Evolutionary conservation across 2,888 invertebrate species (phyloP).

Genomic region (Mesochorus sp.): DNA sequence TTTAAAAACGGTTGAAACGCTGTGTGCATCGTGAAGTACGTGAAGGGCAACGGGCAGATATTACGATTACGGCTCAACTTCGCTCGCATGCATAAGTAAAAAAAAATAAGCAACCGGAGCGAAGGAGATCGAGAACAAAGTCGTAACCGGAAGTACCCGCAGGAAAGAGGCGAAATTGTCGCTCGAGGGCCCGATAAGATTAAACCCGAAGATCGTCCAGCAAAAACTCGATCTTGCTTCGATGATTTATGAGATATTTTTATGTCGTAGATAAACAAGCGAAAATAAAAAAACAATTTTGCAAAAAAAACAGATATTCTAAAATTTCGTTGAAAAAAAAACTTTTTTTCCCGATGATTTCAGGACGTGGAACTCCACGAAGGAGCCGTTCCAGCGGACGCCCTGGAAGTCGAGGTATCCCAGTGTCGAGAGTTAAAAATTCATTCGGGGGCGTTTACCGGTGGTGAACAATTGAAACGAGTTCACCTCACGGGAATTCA

Average conservation of each 20-base stretch:
- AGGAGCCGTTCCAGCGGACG: slow-evolving; percentile 84
- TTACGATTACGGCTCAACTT: slow-evolving; percentile 18
- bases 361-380: slow-evolving; percentile 80
- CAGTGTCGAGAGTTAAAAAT: slow-evolving; percentile 85
- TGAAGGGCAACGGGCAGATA: not conserved
- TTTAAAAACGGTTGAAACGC: not conserved
- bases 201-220: slow-evolving; percentile 62
- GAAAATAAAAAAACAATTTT: not conserved
- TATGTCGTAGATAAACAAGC: not conserved
- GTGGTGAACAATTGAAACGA: slow-evolving; percentile 83
- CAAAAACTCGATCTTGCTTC: too few relatives aligned
- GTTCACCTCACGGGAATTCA: slow-evolving; percentile 84
- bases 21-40: not conserved
- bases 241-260: too few relatives aligned
- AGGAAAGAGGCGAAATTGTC: slow-evolving; percentile 67
- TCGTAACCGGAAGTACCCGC: slow-evolving; percentile 72
- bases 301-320: not conserved
- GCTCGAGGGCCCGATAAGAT: slow-evolving; percentile 66
- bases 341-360: slow-evolving; percentile 41
- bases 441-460: slow-evolving; percentile 84
- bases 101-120: slow-evolving; percentile 25
- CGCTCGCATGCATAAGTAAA: slow-evolving; percentile 40
- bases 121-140: not conserved
- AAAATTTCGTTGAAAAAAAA: slow-evolving; percentile 7
- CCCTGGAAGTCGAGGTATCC: slow-evolving; percentile 84